Evolutionary conservation across 2,888 invertebrate species (phyloP), one percentile per base, ranked within the genome.

Genomic region (Cloeon dipterum): DNA sequence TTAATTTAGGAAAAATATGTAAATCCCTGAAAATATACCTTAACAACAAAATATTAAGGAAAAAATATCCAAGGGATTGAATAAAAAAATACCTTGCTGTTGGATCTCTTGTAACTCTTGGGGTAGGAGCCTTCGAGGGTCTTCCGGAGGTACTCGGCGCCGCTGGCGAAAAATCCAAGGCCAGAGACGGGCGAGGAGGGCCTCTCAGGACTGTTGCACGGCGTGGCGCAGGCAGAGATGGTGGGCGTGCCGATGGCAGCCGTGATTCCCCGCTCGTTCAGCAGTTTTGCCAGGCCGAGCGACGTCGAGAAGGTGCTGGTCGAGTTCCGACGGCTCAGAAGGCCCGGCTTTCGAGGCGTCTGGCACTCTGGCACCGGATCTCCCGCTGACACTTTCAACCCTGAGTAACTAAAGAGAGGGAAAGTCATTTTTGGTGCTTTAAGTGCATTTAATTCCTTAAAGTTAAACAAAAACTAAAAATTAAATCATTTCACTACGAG

Each of bases 191-290:
- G 35, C 1, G 46, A 44, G 1, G 46, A 46, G 5, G 46, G 41
- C n/a, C 69, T 68, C 46, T 74, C 71, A 2, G 85, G 85, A 50
- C 81, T 82, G 55, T 86, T 86, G 50, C 79, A 78, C 2, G 86
- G 86, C 5, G 86, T 86, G 5, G 82, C 82, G 1, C 85, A 85
- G 3, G 83, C 34, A 1, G 44, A 79, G 5, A 78, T 68, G 54
- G 66, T 82, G 19, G 32, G 38, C 1, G 34, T 21, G 1, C 74
- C 71, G n/a, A 74, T 73, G 2, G 67, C 70, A 11, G 74, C 74
- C 54, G 71, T 70, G 40, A 75, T 74, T 32, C 79, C 79, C 43
- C 81, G 62, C 57, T 78, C 72, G 50, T 83, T 69, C 49, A 88
- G 52, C 67, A 82, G 66, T 46, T 76, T 72, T 13, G 78, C 77